Base-by-base conservation (phyloP, 1,140 invertebrate species). In the Pseudomyrmex concolor region DNA sequence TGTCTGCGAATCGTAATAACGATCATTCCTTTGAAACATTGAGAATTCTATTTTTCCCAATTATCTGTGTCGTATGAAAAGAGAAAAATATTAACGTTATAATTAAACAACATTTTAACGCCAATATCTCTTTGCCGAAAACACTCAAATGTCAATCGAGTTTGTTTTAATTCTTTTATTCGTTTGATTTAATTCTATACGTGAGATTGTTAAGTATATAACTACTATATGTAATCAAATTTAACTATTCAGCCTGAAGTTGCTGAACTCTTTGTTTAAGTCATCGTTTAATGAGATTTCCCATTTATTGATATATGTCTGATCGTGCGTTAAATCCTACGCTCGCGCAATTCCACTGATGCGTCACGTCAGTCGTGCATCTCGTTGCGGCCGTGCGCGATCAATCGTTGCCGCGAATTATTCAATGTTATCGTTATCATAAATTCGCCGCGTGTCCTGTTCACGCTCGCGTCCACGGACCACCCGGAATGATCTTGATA, bases 361-460 rank as follows among this genome's bases (percentile, higher is more conserved):
- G 48, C 57, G 51, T 67, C 64, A 64, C 68, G 25, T 63, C 19
- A 55, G 55, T n/a, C 13, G 60, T 78, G 64, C 34, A 64, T 63
- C 68, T 80, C 81, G 51, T 45, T 59, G 59, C 45, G 74, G 43
- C 55, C 19, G 17, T 66, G 25, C 87, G 84, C 87, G 84, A 89
- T 88, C 87, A 89, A 89, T 89, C 86, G 78, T 81, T 74, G 55
- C 74, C 73, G 63, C 86, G 86, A 89, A 89, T 89, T 89, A 89
- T 89, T 89, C 87, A 89, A 89, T 89, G 87, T 89, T 89, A 89
- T 89, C 87, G 87, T 89, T 89, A 89, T 89, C 87, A 89, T 89
- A 89, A 89, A 89, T 89, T 78, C 84, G 84, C 57, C 74, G 73
- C 19, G 63, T 76, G 80, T 51, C 73, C 87, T 88, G 84, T 85